phyloP scores from a whole-genome alignment of 2,113 vertebrate species.

The Nibea albiflora region DNA sequence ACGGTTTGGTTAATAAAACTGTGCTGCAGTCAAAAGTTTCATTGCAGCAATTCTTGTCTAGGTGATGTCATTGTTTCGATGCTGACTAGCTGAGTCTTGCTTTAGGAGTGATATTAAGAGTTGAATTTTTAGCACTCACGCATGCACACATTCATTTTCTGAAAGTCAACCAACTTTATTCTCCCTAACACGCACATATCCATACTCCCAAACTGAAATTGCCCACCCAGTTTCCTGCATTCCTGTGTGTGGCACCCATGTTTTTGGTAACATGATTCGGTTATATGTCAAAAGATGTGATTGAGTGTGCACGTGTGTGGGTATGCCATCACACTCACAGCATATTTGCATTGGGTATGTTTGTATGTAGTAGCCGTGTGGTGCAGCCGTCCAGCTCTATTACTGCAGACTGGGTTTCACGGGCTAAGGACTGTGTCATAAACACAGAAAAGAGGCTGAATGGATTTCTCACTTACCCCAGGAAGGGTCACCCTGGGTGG shows the following conservation, averaged over 20 bases:
- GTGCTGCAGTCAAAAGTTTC: not conserved
- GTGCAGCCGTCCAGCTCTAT: constrained; percentile 19
- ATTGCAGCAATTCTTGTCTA: too few species aligned
- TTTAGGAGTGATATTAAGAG: not conserved
- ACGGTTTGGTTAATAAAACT: not conserved
- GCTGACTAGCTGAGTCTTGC: not conserved
- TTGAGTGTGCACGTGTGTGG: constrained; percentile 7
- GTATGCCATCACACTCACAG: not conserved
- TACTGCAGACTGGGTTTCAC: constrained; percentile 49
- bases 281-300: constrained; percentile 32
- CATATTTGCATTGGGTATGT: constrained; percentile 29
- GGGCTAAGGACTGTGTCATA: constrained; percentile 47
- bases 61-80: too few species aligned
- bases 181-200: not conserved
- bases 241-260: not conserved
- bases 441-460: constrained; percentile 56
- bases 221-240: not conserved
- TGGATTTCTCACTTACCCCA: constrained; percentile 41
- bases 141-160: not conserved
- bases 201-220: too few species aligned
- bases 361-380: constrained; percentile 44
- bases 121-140: not conserved
- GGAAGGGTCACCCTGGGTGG: constrained; percentile 49
- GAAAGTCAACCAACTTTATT: not conserved
- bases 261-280: constrained; percentile 13